Conservation (phyloP, 2,888 invertebrate species). For the Blastobasis lacticolella region DNA sequence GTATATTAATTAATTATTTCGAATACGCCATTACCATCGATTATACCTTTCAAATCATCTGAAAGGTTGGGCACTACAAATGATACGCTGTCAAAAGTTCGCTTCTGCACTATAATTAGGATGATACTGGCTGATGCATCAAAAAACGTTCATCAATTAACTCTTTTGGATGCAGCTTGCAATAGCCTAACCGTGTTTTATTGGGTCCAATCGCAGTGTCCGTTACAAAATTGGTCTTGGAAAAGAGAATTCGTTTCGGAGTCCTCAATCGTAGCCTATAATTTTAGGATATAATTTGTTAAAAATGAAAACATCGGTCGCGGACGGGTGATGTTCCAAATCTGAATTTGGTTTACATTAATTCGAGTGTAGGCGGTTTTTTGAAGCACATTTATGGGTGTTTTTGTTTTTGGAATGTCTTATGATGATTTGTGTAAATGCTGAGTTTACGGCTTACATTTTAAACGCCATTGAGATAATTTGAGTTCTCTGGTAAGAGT, state of each 20-base stretch:
- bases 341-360: too few species aligned
- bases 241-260: constrained; percentile 5
- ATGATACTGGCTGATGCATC: constrained; percentile 19
- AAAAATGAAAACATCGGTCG: background rate
- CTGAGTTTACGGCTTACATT: too few species aligned
- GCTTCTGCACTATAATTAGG: constrained; percentile 31
- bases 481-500: too few species aligned
- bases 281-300: constrained; percentile 1
- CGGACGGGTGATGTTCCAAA: background rate
- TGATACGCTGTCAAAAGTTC: constrained; percentile 32
- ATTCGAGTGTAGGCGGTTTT: too few species aligned
- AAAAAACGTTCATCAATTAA: constrained; percentile 14
- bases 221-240: constrained; percentile 9
- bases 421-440: too few species aligned
- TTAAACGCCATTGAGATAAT: too few species aligned
- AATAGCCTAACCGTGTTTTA: constrained; percentile 5
- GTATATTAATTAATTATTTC: constrained; percentile 16
- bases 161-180: constrained; percentile 13
- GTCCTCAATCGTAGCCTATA: background rate
- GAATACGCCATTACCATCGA: constrained; percentile 27
- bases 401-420: too few species aligned
- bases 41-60: constrained; percentile 19
- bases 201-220: constrained; percentile 12
- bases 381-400: too few species aligned
- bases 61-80: constrained; percentile 23